Percentiles rank a stretch among this genome's conserved stretches.
Evolutionary conservation across 2,888 invertebrate genomes (phyloP).

Genomic region (Brachyptera putata): DNA sequence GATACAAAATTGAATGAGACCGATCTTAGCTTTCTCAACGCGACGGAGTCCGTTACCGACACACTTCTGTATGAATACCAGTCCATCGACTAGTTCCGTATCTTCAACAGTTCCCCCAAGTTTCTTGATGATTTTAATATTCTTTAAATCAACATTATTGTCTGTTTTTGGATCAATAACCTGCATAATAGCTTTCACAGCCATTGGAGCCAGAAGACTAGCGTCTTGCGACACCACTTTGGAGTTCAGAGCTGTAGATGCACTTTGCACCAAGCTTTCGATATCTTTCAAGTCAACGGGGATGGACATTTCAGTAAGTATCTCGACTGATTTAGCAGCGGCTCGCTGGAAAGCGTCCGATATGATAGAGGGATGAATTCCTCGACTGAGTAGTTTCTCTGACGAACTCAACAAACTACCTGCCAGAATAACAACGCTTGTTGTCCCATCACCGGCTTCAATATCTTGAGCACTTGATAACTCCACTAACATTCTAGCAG

Average conservation of each 20-base stretch:
- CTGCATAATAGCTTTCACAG: constrained; percentile 93
- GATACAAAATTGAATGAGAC: constrained; percentile 99
- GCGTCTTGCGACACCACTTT: constrained; percentile 98
- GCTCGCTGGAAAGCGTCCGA: constrained; percentile 95
- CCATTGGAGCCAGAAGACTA: constrained; percentile 89
- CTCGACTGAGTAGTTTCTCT: constrained; percentile 84
- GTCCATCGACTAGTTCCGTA: constrained; percentile 91
- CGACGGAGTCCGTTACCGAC: constrained; percentile 89
- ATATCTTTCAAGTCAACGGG: constrained; percentile 83
- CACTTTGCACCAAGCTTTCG: constrained; percentile 84
- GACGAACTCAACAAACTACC: constrained; percentile 94
- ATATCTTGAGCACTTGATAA: constrained; percentile 97
- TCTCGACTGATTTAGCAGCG: constrained; percentile 66
- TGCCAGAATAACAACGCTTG: constrained; percentile 95
- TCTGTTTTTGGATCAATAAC: constrained; percentile 70
- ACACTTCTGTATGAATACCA: constrained; percentile 87
- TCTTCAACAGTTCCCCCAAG: constrained; percentile 97
- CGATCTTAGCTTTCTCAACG: constrained; percentile 97
- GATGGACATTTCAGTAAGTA: constrained; percentile 78
- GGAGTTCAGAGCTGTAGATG: constrained; percentile 96
- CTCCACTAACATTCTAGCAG: constrained; percentile 99
- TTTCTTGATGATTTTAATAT: constrained; percentile 95
- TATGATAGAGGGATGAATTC: constrained; percentile 96
- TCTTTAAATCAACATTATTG: constrained; percentile 81
- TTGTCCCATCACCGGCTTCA: constrained; percentile 99